phyloP scores from a whole-genome alignment of 1,140 invertebrate genomes.

The Drosophila yakuba region DNA sequence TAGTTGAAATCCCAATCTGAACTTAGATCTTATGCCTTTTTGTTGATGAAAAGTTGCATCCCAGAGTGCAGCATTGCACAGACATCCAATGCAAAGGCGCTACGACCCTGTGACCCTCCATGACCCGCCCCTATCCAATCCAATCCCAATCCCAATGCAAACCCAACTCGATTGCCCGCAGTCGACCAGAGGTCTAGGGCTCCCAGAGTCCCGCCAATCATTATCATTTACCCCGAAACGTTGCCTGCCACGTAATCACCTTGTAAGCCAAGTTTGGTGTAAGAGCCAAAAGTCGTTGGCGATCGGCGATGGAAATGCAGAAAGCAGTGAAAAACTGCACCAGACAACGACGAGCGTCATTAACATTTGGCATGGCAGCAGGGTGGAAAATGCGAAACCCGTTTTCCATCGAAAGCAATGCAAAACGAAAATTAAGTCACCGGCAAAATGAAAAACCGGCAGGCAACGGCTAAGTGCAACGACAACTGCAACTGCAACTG shows the following conservation, averaged over 20 bases:
- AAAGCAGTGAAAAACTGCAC: constrained; percentile 7
- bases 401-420: constrained; percentile 62
- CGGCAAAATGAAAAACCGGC: constrained; percentile 40
- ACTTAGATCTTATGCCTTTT: too few species aligned
- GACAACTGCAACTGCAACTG: background rate
- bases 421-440: constrained; percentile 72
- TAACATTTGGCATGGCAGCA: constrained; percentile 38
- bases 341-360: constrained; percentile 25
- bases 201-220: constrained; percentile 19
- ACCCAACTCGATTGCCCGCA: background rate
- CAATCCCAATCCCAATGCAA: too few species aligned
- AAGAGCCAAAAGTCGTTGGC: constrained; percentile 25
- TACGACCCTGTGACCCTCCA: too few species aligned
- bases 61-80: too few species aligned
- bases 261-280: constrained; percentile 37
- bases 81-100: too few species aligned
- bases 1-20: too few species aligned
- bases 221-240: background rate
- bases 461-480: constrained; percentile 16
- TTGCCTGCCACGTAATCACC: constrained; percentile 30
- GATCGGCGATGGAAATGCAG: constrained; percentile 1
- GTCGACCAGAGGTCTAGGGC: constrained; percentile 56
- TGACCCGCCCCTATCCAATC: background rate
- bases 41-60: too few species aligned
- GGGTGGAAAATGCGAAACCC: constrained; percentile 65